Evolutionary conservation across 2,888 invertebrate species (phyloP).

Genomic region (Tachystola acroxantha): DNA sequence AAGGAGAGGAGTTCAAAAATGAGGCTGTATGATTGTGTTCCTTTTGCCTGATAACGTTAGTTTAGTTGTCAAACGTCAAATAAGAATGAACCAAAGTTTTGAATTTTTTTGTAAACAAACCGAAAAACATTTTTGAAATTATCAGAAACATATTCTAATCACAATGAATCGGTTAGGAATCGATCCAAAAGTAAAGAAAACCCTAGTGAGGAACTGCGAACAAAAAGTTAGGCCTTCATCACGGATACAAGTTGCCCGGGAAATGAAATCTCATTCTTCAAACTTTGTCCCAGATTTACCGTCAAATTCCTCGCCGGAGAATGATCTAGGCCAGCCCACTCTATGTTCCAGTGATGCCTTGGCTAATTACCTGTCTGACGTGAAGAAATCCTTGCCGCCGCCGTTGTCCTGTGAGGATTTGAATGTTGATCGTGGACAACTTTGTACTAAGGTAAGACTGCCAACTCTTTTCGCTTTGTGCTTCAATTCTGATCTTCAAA

Average conservation of each 20-base stretch:
- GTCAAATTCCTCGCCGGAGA: constrained; percentile 25
- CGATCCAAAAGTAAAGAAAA: constrained; percentile 62
- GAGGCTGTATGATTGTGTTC: too few relatives aligned
- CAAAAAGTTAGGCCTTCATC: constrained; percentile 31
- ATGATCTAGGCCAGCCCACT: constrained; percentile 42
- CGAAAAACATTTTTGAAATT: too few relatives aligned
- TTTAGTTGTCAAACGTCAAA: too few relatives aligned
- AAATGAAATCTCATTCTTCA: constrained; percentile 34
- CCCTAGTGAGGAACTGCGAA: constrained; percentile 54
- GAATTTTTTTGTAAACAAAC: too few relatives aligned
- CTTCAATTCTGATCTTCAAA: too few relatives aligned
- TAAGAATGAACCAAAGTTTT: neutral
- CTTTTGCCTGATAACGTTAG: too few relatives aligned
- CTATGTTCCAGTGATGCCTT: constrained; percentile 59
- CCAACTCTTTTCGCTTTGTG: too few relatives aligned
- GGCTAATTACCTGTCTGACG: constrained; percentile 50
- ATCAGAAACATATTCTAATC: neutral
- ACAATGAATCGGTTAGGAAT: constrained; percentile 44
- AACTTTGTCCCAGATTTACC: constrained; percentile 10
- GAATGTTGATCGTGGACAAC: constrained; percentile 35
- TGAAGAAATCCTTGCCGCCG: constrained; percentile 34
- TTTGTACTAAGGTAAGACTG: constrained; percentile 47
- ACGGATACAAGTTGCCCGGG: constrained; percentile 31
- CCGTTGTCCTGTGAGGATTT: constrained; percentile 32
- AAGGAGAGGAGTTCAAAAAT: too few relatives aligned